Evolutionary conservation across 2,113 vertebrate genomes (phyloP), one percentile per base, ranked within the genome.

Genomic region (western clawed frog (Xenopus tropicalis)): DNA sequence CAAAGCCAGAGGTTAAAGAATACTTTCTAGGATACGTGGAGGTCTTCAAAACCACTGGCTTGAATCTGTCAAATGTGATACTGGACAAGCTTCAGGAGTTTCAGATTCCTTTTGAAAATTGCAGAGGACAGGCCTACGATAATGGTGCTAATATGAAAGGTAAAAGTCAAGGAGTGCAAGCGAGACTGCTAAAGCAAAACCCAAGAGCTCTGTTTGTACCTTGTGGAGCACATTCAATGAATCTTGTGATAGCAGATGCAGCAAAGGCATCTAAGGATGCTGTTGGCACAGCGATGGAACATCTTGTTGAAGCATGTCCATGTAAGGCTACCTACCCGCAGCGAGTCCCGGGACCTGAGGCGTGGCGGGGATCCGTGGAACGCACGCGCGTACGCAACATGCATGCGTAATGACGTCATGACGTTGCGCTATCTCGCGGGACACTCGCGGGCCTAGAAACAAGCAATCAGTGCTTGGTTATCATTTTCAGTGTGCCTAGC

Each of bases 71-170:
- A 21, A 5, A 5, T 9, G 14, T 9, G 5, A 57, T 17, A 20
- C 14, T 57, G 54, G n/a, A 57, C 5, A 16, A 57, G 54, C 54
- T n/a, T n/a, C n/a, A n/a, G n/a, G n/a, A n/a, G n/a, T n/a, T 57
- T 7, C 5, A 14, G 8, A 57, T 57, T 14, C n/a, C 54, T 8
- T 57, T 57, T 57, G 54, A 57, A 57, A 16, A 57, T 14, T 57
- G 54, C 57, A 59, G 20, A 59, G 57, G 57, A 23, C 57, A 59
- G 14, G 5, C 20, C 9, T 59, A 22, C 21, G 57, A 59, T 21
- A 59, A 23, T 59, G 57, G 57, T 21, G 57, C 57, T 5, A 59
- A 59, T 14, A 59, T 59, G 57, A n/a, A n/a, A n/a, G n/a, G n/a
- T n/a, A n/a, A n/a, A n/a, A n/a, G n/a, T n/a, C n/a, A n/a, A n/a